Evolutionary conservation across 1,140 invertebrate species (phyloP), one percentile per base, ranked within the genome.

Genomic region (Listronotus bonariensis): DNA sequence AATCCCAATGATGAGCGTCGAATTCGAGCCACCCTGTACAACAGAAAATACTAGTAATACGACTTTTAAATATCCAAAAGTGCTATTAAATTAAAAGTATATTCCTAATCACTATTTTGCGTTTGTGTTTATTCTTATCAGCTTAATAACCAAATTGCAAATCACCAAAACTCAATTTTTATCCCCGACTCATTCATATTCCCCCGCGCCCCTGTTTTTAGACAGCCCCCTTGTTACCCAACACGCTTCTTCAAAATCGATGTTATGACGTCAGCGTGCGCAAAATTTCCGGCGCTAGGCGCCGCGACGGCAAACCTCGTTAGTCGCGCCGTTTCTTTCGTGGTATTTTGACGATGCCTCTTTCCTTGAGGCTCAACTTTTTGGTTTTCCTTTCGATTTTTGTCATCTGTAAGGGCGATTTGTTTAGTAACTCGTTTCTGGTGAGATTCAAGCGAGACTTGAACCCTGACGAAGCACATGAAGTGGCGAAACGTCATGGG

Each of bases 341-440:
- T 58, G 31, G 15, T 42, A 12, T 43, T 3, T 38, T 58, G 64
- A 69, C 69, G 71, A 75, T 74, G 75, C 74, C 72, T 73, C 74
- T 69, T 14, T 51, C 34, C 62, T 62, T 63, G 74, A 68, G 69
- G 75, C 64, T 55, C 6, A 56, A 68, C 54, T n/a, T 69, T 18
- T 48, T 74, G 41, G 57, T 72, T 36, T 36, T 20, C 34, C 20
- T 62, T 15, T 60, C 73, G 65, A 56, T 65, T 41, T 14, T 57
- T 41, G 36, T 67, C 14, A 52, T 65, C 34, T 65, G 51, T 56
- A 76, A 77, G 55, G 74, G 78, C 60, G 89, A 92, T 74, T 83
- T 95, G 52, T 95, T 94, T 81, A 95, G 92, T 73, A 95, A 94
- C 81, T 91, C 90, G 8, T 95, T 95, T 80, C 83, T 93, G 71